phyloP scores from a whole-genome alignment of 2,113 vertebrate genomes.

The Thymallus thymallus region DNA sequence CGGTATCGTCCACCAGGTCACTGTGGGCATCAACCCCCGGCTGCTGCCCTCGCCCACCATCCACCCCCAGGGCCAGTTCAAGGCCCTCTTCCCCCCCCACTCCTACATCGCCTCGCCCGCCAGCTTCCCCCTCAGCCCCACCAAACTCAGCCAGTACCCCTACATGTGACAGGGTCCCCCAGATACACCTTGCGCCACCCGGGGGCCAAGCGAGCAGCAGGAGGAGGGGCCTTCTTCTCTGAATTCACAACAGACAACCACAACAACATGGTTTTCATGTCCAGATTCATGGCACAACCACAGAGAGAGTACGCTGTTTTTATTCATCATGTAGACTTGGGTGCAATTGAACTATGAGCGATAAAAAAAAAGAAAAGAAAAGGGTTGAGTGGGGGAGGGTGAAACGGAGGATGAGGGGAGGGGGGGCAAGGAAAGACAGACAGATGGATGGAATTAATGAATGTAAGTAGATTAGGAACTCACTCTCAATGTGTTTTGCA shows the following conservation, averaged over 20 bases:
- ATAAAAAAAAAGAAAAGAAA: conserved; percentile 74
- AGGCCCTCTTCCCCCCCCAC: conserved; percentile 90
- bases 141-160: conserved; percentile 96
- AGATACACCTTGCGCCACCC: conserved; percentile 56
- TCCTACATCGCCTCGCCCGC: conserved; percentile 94
- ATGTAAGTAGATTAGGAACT: conserved; percentile 73
- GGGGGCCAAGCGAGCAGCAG: conserved; percentile 51
- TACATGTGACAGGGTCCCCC: conserved; percentile 83
- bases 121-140: conserved; percentile 93
- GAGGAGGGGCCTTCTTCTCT: conserved; percentile 33
- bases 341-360: conserved; percentile 98
- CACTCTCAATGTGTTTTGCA: conserved; percentile 99
- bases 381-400: conserved; percentile 25
- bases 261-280: conserved; percentile 86
- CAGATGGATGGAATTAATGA: conserved; percentile 66
- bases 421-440: conserved; percentile 8
- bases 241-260: conserved; percentile 69
- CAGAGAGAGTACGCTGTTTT: conserved; percentile 91
- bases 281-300: conserved; percentile 93
- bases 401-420: conserved; percentile 42
- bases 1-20: conserved; percentile 87
- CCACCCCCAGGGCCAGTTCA: conserved; percentile 91
- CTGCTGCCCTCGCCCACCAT: conserved; percentile 91
- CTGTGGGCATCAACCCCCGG: conserved; percentile 91
- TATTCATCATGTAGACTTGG: conserved; percentile 92